A percentile compares a stretch with the other conserved stretches of the same genome.
These are phyloP conservation scores for Galeopterus variegatus DNA, from an alignment of 2,113 vertebrate genomes.

Conservation along the genomic window DNA sequence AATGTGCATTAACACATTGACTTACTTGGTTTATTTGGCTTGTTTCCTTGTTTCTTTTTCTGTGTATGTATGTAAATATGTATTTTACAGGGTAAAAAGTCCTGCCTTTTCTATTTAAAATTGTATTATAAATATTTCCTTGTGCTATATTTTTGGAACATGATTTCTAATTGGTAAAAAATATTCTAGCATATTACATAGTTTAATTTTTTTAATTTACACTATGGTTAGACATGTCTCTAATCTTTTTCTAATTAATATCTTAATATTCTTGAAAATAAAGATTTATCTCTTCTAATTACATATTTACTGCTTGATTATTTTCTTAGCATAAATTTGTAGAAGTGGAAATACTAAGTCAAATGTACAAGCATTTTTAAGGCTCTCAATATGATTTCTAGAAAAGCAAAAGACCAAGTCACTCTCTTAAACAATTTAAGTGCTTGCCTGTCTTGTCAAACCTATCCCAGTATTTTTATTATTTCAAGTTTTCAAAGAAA, in stretches of 20 bases:
- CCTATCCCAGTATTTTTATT: neutral
- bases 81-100: neutral
- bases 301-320: neutral
- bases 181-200: neutral
- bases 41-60: neutral
- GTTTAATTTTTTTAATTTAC: constrained; percentile 20
- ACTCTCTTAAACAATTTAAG: neutral
- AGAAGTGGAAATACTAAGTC: neutral
- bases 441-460: neutral
- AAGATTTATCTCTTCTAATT: neutral
- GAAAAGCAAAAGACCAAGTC: neutral
- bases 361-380: neutral
- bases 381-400: neutral
- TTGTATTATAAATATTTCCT: neutral
- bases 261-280: neutral
- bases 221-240: neutral
- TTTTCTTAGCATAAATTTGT: constrained; percentile 26
- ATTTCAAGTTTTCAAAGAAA: neutral
- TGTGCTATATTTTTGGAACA: neutral
- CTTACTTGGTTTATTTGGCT: neutral
- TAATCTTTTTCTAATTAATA: neutral
- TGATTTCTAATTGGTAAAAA: constrained; percentile 11
- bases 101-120: neutral
- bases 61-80: neutral
- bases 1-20: neutral